Evolutionary conservation across 2,888 invertebrate species (phyloP).

Genomic region (Cerastis rubricosa): DNA sequence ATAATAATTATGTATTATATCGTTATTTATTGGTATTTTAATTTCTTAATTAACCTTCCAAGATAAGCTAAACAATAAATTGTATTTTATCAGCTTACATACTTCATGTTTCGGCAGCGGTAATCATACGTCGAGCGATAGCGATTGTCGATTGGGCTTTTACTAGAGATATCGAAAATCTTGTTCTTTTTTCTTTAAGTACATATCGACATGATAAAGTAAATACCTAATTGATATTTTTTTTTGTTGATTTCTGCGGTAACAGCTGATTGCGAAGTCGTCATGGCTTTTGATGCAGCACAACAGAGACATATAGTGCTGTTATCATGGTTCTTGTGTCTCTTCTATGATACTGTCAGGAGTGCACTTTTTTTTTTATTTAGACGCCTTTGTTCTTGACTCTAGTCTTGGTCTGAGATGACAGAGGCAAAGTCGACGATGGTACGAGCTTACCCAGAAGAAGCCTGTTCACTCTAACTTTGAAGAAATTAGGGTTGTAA

Average conservation of each 20-base stretch:
- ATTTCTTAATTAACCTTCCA: conserved; percentile 13
- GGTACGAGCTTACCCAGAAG: too few relatives aligned
- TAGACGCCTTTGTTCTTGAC: too few relatives aligned
- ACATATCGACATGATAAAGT: neutral
- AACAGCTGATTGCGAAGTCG: conserved; percentile 1
- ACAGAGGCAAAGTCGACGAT: too few relatives aligned
- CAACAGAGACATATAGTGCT: neutral
- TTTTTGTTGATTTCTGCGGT: neutral
- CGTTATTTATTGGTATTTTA: conserved; percentile 5
- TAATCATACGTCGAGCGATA: conserved; percentile 11
- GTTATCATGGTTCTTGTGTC: too few relatives aligned
- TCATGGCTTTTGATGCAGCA: neutral
- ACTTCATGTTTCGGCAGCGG: conserved; percentile 5
- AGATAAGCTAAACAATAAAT: conserved; percentile 31
- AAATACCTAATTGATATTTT: neutral
- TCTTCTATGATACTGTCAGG: too few relatives aligned
- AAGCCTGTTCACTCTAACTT: too few relatives aligned
- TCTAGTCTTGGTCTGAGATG: too few relatives aligned
- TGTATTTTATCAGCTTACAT: conserved; percentile 22
- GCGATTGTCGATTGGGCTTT: conserved; percentile 4
- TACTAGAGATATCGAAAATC: conserved; percentile 19
- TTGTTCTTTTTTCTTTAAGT: neutral
- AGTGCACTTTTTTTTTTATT: too few relatives aligned
- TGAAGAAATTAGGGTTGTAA: too few relatives aligned
- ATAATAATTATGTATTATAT: neutral